phyloP scores from a whole-genome alignment of 2,113 vertebrate genomes.

The Lagopus muta region DNA sequence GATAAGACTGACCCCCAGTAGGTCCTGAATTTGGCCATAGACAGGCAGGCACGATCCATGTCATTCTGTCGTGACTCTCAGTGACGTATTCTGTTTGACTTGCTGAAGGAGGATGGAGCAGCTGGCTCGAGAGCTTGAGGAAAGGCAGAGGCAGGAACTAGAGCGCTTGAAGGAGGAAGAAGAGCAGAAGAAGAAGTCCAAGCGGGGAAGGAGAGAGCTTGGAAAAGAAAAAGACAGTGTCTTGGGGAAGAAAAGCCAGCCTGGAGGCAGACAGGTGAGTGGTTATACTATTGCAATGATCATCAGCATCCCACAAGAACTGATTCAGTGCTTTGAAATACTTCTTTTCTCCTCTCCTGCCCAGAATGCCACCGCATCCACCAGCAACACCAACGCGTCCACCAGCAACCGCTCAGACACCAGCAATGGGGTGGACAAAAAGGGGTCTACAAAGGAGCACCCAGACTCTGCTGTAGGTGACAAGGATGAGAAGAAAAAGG shows the following conservation, averaged over 20 bases:
- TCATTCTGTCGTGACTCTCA: background rate
- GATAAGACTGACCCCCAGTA: background rate
- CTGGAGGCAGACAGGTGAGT: slow-evolving; percentile 70
- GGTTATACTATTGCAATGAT: background rate
- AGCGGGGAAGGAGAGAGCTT: slow-evolving; percentile 69
- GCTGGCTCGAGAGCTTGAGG: slow-evolving; percentile 69
- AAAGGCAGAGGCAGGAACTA: slow-evolving; percentile 73
- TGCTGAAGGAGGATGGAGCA: slow-evolving; percentile 76
- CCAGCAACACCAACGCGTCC: background rate
- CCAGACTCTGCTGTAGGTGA: slow-evolving; percentile 39
- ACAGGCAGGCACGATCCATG: no score
- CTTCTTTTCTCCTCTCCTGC: background rate
- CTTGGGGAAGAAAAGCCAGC: slow-evolving; percentile 65
- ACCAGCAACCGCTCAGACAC: background rate
- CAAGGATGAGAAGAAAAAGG: slow-evolving; percentile 64
- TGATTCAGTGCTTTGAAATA: background rate
- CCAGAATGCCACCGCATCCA: background rate
- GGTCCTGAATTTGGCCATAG: background rate
- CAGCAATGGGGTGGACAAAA: slow-evolving; percentile 31
- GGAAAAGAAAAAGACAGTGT: slow-evolving; percentile 67
- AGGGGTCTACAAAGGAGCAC: slow-evolving; percentile 51
- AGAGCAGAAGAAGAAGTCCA: slow-evolving; percentile 77
- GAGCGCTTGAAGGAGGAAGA: slow-evolving; percentile 79
- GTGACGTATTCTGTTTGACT: background rate
- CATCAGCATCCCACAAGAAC: background rate